A percentile compares a stretch with the other conserved stretches of the same genome.
Conservation (phyloP, 2,888 invertebrate species). For the Malacosoma neustria region DNA sequence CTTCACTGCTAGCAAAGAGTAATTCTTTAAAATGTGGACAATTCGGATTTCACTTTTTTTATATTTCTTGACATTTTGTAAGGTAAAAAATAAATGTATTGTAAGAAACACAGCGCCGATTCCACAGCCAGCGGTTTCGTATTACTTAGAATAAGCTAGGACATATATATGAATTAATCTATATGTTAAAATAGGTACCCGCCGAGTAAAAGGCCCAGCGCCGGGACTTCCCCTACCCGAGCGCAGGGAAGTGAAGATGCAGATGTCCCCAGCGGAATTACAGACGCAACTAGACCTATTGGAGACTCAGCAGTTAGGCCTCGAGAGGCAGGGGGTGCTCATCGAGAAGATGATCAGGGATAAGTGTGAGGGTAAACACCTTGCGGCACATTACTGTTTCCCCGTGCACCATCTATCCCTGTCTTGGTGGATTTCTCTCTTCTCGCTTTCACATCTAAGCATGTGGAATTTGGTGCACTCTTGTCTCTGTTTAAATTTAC, state of each 20-base stretch:
- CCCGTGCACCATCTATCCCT: slow-evolving; percentile 13
- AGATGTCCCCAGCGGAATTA: slow-evolving; percentile 76
- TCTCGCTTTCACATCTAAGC: not conserved
- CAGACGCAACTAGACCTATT: slow-evolving; percentile 83
- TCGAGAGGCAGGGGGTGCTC: slow-evolving; percentile 93
- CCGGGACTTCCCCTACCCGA: slow-evolving; percentile 86
- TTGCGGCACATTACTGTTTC: slow-evolving; percentile 8
- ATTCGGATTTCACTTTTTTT: too few species aligned
- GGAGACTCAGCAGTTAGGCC: slow-evolving; percentile 89
- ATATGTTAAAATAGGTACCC: slow-evolving; percentile 75
- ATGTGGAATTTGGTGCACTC: not conserved
- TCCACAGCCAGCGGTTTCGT: too few species aligned
- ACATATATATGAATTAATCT: too few species aligned
- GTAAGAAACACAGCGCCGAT: too few species aligned
- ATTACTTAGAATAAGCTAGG: too few species aligned
- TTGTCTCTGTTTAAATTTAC: too few species aligned
- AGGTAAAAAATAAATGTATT: too few species aligned
- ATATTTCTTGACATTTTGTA: too few species aligned
- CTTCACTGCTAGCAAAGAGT: too few species aligned
- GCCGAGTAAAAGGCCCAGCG: slow-evolving; percentile 86
- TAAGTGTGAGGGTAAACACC: slow-evolving; percentile 79
- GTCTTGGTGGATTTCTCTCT: slow-evolving; percentile 3
- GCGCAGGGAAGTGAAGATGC: slow-evolving; percentile 70
- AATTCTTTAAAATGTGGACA: too few species aligned
- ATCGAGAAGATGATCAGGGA: slow-evolving; percentile 92